Evolutionary conservation across 2,888 invertebrate species (phyloP), one percentile per base, ranked within the genome.

Genomic region (Nymphalis urticae): DNA sequence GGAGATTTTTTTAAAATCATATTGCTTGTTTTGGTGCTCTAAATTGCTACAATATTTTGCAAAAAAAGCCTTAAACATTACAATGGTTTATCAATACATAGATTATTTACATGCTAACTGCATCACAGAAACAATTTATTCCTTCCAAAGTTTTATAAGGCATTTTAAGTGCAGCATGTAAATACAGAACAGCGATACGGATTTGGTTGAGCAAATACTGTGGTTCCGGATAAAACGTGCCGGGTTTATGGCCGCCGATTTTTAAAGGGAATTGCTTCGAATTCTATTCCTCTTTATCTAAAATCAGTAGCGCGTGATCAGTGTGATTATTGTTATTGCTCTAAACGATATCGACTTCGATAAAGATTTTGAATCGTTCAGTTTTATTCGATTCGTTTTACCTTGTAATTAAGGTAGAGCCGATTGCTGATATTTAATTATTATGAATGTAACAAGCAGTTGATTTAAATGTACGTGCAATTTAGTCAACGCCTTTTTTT

Each of bases 121-220:
- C 13, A 16, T 53, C 24, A 53, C 53, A 24, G 27, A 53, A 53
- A 53, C 53, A 24, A 27, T 24, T 53, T 24, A 53, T 53, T 53
- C 4, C 1, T 53, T 51, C 9, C 19, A 19, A 9, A 51, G 19
- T 10, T 24, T 53, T 53, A 53, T 53, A 64, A 68, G 64, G 61
- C 56, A 64, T 67, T 67, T 54, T 54, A 64, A 64, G 61, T 64
- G 68, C 61, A 16, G 53, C 24, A 53, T 61, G 64, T 70, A 68
- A 64, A 64, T 51, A 64, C 19, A 53, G 24, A 42, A 42, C 42
- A 42, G 63, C 64, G 64, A 64, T 60, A 47, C 56, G 59, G 64
- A 65, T 65, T 65, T 62, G 71, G 64, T 62, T 67, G 53, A 71
- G 59, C 64, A 66, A 68, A 69, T 66, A 69, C 58, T 54, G 61